These are phyloP conservation scores for Taphrorychus bicolor DNA, from an alignment of 2,888 invertebrate species.

Conservation along the genomic window DNA sequence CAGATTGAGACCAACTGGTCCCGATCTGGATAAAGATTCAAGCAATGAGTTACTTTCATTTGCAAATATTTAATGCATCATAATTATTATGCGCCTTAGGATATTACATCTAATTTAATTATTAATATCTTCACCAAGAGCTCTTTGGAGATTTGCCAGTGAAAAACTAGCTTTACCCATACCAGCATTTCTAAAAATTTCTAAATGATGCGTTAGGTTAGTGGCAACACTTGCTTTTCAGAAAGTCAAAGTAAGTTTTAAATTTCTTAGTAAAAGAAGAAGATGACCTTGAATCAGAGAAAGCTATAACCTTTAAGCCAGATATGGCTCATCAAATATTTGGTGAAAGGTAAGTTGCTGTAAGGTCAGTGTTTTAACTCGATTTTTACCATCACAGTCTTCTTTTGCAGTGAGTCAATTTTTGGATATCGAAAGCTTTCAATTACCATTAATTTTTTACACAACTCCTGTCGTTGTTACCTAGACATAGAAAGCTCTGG, in stretches of 20 bases:
- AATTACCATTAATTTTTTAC: slow-evolving; percentile 53
- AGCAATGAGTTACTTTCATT: too few species aligned
- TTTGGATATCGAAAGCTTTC: slow-evolving; percentile 90
- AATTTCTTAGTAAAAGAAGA: slow-evolving; percentile 43
- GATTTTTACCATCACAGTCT: too few species aligned
- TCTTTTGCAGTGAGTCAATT: slow-evolving; percentile 73
- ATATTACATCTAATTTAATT: too few species aligned
- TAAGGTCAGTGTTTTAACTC: too few species aligned
- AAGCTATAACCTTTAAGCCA: slow-evolving; percentile 68
- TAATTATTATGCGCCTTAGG: too few species aligned
- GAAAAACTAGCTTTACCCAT: too few species aligned
- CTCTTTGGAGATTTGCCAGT: too few species aligned
- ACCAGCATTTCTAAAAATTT: too few species aligned
- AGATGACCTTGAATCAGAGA: slow-evolving; percentile 41
- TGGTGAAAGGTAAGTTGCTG: slow-evolving; percentile 69
- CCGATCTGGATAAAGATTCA: too few species aligned
- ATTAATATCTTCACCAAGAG: too few species aligned
- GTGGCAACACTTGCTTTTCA: neutral
- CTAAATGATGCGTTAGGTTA: neutral
- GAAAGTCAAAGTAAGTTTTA: neutral
- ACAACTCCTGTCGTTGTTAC: slow-evolving; percentile 66
- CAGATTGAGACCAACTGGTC: too few species aligned
- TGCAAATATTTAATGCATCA: too few species aligned
- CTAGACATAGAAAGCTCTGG: slow-evolving; percentile 61
- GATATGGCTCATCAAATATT: slow-evolving; percentile 94